Conservation (phyloP, 2,888 invertebrate genomes). For the Drosophila pseudotakahashii region DNA sequence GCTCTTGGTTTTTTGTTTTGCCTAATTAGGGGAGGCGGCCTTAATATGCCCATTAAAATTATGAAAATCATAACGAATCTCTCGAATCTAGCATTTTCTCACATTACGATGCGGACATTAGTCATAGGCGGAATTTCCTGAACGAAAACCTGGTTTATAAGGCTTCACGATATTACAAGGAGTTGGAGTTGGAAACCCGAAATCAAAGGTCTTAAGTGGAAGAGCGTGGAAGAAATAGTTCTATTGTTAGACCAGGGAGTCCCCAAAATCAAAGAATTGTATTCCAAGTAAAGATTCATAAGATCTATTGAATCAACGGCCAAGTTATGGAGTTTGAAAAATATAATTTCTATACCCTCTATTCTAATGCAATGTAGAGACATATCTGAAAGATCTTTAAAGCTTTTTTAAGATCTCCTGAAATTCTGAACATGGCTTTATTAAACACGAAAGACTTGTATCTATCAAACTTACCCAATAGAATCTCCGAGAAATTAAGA, state of each 20-base stretch:
- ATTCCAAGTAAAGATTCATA: background rate
- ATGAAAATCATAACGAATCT: slow-evolving; percentile 66
- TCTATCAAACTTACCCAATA: background rate
- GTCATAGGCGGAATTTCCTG: slow-evolving; percentile 68
- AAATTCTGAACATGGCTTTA: background rate
- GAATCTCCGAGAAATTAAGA: background rate
- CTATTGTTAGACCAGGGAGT: background rate
- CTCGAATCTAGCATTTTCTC: slow-evolving; percentile 34
- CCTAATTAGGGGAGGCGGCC: slow-evolving; percentile 75
- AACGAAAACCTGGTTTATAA: slow-evolving; percentile 12
- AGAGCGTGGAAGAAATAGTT: too few relatives aligned
- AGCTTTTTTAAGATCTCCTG: background rate
- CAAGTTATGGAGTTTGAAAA: background rate
- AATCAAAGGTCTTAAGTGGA: background rate
- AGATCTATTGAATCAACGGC: background rate
- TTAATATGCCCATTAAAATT: slow-evolving; percentile 77
- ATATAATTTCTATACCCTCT: too few relatives aligned
- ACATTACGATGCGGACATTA: slow-evolving; percentile 48
- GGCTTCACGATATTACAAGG: background rate
- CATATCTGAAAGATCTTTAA: background rate
- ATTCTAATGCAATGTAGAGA: too few relatives aligned
- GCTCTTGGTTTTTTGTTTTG: slow-evolving; percentile 32
- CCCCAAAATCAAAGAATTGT: background rate
- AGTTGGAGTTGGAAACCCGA: background rate
- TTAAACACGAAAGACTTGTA: background rate